Evolutionary conservation across 1,140 invertebrate genomes (phyloP), one percentile per base, ranked within the genome.

Genomic region (Drosophila lacertosa): DNA sequence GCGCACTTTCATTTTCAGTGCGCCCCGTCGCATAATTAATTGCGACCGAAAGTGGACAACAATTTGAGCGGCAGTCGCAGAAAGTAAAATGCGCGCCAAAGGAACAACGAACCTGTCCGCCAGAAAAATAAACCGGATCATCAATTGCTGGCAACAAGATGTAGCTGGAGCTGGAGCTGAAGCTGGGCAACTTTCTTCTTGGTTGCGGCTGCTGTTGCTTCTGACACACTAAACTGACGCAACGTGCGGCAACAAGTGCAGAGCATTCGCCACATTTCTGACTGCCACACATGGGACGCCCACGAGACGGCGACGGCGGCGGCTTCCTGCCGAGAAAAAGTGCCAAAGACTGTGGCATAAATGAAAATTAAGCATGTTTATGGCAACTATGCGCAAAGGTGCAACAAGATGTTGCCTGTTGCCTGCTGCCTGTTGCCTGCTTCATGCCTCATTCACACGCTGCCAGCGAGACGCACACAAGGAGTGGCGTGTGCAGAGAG

Each of bases 211-310:
- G 16, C 16, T 15, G 50, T 45, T 59, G 60, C 82, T 88, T 89
- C 77, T 86, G 82, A 86, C 82, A 86, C 74, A 86, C 82, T 86
- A 88, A 86, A 86, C 82, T 86, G 82, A 86, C 82, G 82, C 82
- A 86, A 86, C 77, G 77, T 88, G 82, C 35, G 48, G 66, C 80
- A 74, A 75, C 79, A 83, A 84, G 80, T 84, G 72, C 72, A 55
- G 48, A 57, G 51, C 70, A 59, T 35, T 59, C 22, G 35, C 29
- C 54, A 44, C 50, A 37, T 18, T 33, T 29, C 9, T 48, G n/a
- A n/a, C 48, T 59, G 57, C 29, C 55, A 29, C 55, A 29, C 78
- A 44, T 60, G 69, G 44, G 59, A 58, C 67, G 77, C 74, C 82
- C 70, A 86, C 82, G 57, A 82, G 66, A 33, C 53, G 18, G 29